These are phyloP conservation scores for Taenioides sp. DNA, from an alignment of 2,797 vertebrate genomes.

Conservation along the genomic window DNA sequence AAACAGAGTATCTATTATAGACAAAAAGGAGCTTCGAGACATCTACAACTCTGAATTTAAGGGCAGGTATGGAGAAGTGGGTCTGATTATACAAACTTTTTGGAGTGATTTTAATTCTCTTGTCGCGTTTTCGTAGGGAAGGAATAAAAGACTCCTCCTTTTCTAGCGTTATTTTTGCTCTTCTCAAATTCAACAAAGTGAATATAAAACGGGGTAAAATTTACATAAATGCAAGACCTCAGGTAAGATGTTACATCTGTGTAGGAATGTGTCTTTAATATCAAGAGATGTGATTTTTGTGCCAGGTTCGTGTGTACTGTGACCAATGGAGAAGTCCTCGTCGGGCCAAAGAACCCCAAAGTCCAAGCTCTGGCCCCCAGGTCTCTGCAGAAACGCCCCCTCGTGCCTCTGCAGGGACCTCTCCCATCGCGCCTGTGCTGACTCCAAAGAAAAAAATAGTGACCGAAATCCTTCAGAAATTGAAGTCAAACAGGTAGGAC, in stretches of 20 bases:
- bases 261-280: not conserved
- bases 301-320: constrained; percentile 66
- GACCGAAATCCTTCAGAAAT: constrained; percentile 53
- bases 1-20: constrained; percentile 61
- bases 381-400: constrained; percentile 2
- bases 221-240: constrained; percentile 62
- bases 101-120: not conserved
- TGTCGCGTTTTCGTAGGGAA: constrained; percentile 65
- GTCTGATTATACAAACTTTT: not conserved
- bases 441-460: constrained; percentile 65
- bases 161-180: constrained; percentile 68
- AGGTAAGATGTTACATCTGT: constrained; percentile 42
- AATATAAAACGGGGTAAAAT: constrained; percentile 50
- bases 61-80: constrained; percentile 68
- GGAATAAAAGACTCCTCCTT: constrained; percentile 74
- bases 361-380: constrained; percentile 7
- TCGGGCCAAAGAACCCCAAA: constrained; percentile 14
- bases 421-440: constrained; percentile 32
- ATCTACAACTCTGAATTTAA: constrained; percentile 85
- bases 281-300: not conserved
- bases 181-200: constrained; percentile 65
- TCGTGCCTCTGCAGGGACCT: not conserved
- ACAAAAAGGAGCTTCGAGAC: constrained; percentile 68
- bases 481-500: constrained; percentile 69
- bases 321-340: constrained; percentile 68